A percentile compares a stretch with the other conserved stretches of the same genome.
Conservation (phyloP, 2,797 vertebrate genomes). For the Strix occidentalis region DNA sequence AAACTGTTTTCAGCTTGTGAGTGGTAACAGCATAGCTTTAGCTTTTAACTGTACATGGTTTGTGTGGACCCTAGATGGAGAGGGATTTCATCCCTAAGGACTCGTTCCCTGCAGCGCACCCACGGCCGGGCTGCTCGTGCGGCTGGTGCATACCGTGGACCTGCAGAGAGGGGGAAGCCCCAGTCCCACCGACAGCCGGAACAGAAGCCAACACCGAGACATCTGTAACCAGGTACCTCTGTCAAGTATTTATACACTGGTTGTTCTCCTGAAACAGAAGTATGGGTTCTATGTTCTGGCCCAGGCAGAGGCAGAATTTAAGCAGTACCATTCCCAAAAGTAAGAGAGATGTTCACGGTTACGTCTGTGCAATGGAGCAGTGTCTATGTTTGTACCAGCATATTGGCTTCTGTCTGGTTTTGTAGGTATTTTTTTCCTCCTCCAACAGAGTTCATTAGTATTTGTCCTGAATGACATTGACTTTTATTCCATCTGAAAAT, state of each 20-base stretch:
- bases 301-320: not conserved
- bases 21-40: not conserved
- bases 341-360: not conserved
- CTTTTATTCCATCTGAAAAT: not conserved
- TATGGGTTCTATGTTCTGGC: not conserved
- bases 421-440: not conserved
- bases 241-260: not conserved
- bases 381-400: not conserved
- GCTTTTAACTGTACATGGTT: not conserved
- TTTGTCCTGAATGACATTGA: not conserved
- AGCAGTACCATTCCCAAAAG: not conserved
- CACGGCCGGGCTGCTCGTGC: not conserved
- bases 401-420: not conserved
- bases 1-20: not conserved
- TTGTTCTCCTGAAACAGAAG: not conserved
- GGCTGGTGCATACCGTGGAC: not conserved
- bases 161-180: not conserved
- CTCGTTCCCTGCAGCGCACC: not conserved
- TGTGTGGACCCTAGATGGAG: not conserved
- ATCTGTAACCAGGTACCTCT: not conserved
- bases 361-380: not conserved
- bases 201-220: not conserved
- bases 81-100: not conserved
- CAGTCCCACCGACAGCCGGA: not conserved
- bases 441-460: not conserved